Evolutionary conservation across 2,888 invertebrate genomes (phyloP).

Genomic region (Notodonta dromedarius): DNA sequence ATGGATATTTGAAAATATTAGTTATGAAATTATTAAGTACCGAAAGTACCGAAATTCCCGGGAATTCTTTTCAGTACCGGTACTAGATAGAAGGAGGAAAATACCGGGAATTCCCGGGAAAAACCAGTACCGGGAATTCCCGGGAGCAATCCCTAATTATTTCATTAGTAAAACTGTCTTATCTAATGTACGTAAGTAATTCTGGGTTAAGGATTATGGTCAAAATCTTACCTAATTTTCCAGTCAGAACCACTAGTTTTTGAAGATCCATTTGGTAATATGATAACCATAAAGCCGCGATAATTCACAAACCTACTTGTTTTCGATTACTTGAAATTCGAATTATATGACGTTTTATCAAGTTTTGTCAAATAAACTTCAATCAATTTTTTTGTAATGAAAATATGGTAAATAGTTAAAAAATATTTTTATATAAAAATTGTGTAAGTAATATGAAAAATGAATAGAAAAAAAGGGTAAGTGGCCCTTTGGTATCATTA

Average conservation of each 20-base stretch:
- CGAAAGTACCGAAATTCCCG: too few species aligned
- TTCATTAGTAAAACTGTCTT: too few species aligned
- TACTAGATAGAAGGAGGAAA: too few species aligned
- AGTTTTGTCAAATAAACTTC: slow-evolving; percentile 14
- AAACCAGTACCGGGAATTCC: too few species aligned
- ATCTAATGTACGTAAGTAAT: too few species aligned
- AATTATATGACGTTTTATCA: slow-evolving; percentile 13
- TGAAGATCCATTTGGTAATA: background rate
- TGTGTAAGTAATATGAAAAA: slow-evolving; percentile 32
- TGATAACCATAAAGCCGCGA: background rate
- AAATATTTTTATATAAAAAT: slow-evolving; percentile 26
- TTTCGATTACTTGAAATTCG: slow-evolving; percentile 26
- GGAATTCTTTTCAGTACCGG: too few species aligned
- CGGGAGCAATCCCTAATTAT: too few species aligned
- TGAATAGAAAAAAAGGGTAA: slow-evolving; percentile 55
- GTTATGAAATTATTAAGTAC: too few species aligned
- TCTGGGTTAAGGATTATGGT: too few species aligned
- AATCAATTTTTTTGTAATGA: slow-evolving; percentile 35
- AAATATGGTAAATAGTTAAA: slow-evolving; percentile 10
- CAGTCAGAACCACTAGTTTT: background rate
- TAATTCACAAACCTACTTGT: slow-evolving; percentile 17
- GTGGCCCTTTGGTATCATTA: slow-evolving; percentile 17
- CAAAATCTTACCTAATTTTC: background rate
- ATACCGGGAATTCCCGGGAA: too few species aligned
- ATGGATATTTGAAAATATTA: too few species aligned